Percentiles rank a stretch among this genome's conserved stretches.
Evolutionary conservation across 2,888 invertebrate genomes (phyloP).

Genomic region (Seladonia tumulorum): DNA sequence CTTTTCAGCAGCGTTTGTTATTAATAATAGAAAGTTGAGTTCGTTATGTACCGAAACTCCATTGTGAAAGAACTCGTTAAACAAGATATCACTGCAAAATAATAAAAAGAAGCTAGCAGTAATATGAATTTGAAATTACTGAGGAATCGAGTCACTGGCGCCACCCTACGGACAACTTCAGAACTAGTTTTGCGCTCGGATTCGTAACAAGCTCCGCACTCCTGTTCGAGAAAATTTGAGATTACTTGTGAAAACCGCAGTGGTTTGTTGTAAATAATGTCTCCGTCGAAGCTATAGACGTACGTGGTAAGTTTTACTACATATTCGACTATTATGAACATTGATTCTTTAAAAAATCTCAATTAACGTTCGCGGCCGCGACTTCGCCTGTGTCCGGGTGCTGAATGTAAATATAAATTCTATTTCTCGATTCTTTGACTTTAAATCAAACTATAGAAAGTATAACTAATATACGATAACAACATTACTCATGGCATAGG

Average conservation of each 20-base stretch:
- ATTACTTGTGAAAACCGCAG: background rate
- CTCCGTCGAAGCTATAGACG: too few relatives aligned
- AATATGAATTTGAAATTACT: background rate
- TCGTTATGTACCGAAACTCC: background rate
- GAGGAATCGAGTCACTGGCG: background rate
- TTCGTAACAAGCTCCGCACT: background rate
- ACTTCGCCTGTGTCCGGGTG: too few relatives aligned
- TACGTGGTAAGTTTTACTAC: background rate
- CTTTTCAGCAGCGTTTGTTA: background rate
- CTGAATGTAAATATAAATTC: background rate
- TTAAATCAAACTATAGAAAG: background rate
- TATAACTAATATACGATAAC: slow-evolving; percentile 28
- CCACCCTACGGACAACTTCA: background rate
- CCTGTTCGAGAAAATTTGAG: background rate
- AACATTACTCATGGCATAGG: background rate
- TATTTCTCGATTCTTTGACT: background rate
- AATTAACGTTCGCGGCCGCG: background rate
- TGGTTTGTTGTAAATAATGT: background rate
- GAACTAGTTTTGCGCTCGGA: background rate
- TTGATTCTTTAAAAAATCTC: background rate
- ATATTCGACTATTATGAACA: background rate
- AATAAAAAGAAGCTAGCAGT: background rate
- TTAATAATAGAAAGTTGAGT: background rate
- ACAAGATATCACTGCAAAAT: background rate
- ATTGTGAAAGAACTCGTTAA: background rate